Evolutionary conservation across 2,113 vertebrate genomes (phyloP).

Genomic region (Mesitornis unicolor): DNA sequence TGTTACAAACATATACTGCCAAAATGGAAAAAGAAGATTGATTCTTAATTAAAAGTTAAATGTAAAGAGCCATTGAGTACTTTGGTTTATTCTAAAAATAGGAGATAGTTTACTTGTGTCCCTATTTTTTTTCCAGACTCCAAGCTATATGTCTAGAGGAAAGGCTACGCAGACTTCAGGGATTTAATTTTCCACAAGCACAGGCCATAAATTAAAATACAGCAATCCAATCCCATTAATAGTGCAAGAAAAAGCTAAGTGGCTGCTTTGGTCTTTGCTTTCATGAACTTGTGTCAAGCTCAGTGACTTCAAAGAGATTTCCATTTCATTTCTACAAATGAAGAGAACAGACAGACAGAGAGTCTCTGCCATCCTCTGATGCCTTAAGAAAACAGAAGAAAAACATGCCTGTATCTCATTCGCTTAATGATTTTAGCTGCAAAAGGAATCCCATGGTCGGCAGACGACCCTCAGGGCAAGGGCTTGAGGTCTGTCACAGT

Average conservation of each 20-base stretch:
- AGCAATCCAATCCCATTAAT: slow-evolving; percentile 26
- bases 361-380: slow-evolving; percentile 29
- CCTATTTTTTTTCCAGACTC: not conserved
- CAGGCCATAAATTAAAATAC: slow-evolving; percentile 36
- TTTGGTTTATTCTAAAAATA: not conserved
- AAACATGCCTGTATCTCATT: slow-evolving; percentile 42
- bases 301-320: slow-evolving; percentile 49
- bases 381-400: slow-evolving; percentile 42
- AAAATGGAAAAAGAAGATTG: not conserved
- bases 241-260: slow-evolving; percentile 44
- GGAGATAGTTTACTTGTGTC: slow-evolving; percentile 1
- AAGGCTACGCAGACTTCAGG: slow-evolving; percentile 28
- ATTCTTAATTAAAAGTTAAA: not conserved
- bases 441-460: slow-evolving; percentile 42
- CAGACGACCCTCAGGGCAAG: slow-evolving; percentile 36
- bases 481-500: slow-evolving; percentile 42
- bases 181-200: slow-evolving; percentile 38
- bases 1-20: not conserved
- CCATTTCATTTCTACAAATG: slow-evolving; percentile 46
- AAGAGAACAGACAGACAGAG: slow-evolving; percentile 57
- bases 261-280: slow-evolving; percentile 20
- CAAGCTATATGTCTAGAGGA: not conserved
- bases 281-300: slow-evolving; percentile 37
- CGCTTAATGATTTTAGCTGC: slow-evolving; percentile 48
- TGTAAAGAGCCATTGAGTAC: not conserved